Evolutionary conservation across 2,113 vertebrate species (phyloP).

Genomic region (Pterocles gutturalis): DNA sequence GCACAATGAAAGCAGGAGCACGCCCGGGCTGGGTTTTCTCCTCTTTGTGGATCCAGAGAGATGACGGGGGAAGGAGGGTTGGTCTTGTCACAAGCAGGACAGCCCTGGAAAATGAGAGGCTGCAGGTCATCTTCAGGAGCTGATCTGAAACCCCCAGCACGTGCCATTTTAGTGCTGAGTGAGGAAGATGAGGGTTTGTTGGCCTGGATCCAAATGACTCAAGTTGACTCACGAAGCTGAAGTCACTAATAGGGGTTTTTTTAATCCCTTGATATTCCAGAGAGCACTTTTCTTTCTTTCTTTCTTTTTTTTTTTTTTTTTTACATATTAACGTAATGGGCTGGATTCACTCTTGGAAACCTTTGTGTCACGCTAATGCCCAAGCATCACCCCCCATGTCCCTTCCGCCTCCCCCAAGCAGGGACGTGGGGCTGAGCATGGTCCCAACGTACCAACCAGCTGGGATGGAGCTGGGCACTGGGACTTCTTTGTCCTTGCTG

Average conservation of each 20-base stretch:
- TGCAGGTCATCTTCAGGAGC: not conserved
- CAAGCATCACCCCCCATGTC: not conserved
- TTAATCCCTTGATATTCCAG: not conserved
- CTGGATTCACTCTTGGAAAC: not conserved
- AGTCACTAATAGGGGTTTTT: not conserved
- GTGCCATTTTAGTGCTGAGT: accelerated
- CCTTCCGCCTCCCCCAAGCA: not conserved
- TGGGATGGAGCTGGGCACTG: not conserved
- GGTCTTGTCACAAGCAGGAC: not conserved
- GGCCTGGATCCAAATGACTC: not conserved
- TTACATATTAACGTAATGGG: not conserved
- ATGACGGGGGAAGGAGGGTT: not conserved
- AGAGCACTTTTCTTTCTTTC: not conserved
- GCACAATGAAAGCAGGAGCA: accelerated
- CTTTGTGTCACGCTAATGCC: not conserved
- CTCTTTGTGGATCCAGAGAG: not conserved
- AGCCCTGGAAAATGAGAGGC: not conserved
- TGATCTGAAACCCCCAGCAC: not conserved
- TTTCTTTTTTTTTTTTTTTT: too few species aligned
- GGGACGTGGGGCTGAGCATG: accelerated
- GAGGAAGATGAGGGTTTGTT: not conserved
- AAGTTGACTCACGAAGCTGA: not conserved
- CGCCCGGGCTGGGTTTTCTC: not conserved
- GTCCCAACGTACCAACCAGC: accelerated
- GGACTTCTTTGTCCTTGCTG: not conserved